Base-by-base conservation (phyloP, 2,797 vertebrate species). In the Lophotriccus pileatus region DNA sequence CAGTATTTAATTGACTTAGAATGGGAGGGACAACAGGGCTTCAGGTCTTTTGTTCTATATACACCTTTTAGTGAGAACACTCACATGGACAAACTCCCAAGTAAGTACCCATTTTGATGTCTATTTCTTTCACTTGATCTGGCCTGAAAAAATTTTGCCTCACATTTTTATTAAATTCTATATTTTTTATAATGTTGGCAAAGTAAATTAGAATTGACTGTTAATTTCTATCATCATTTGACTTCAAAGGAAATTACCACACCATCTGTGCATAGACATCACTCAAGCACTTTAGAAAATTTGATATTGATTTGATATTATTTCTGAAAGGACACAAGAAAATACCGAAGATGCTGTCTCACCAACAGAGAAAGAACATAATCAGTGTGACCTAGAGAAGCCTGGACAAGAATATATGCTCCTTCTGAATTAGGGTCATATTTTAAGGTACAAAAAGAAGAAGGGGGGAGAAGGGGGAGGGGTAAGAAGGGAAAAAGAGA, bases 261-360 rank as follows among this genome's bases (percentile, higher is more conserved):
- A 56, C 63, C 68, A 84, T 72, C 52, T 89, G 84, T 93, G 77
- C 60, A 68, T 1, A 88, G 55, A 76, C 74, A 74, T 58, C 74
- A 84, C 46, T 50, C 64, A 76, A 21, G 73, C 44, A 73, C 84
- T 94, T 95, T 10, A 47, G 52, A 94, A 96, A 93, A 95, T 77
- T 62, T 79, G 81, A 72, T 93, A 87, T 76, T 90, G 80, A 94
- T 92, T 94, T 66, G 50, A 41, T 84, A 94, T 90, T 93, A 91
- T 91, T 96, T 84, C 83, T 80, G 70, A 94, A 95, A 89, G 59
- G 41, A 90, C 52, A 78, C 41, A 56, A 85, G 30, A 89, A 93
- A 93, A 94, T 50, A 93, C 60, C 23, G 24, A 82, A 80, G 49
- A 80, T 25, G 52, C 30, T 2, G 1, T 84, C 86, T 80, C 70